phyloP scores from a whole-genome alignment of 2,888 invertebrate genomes.

The Oeneis ivallda region DNA sequence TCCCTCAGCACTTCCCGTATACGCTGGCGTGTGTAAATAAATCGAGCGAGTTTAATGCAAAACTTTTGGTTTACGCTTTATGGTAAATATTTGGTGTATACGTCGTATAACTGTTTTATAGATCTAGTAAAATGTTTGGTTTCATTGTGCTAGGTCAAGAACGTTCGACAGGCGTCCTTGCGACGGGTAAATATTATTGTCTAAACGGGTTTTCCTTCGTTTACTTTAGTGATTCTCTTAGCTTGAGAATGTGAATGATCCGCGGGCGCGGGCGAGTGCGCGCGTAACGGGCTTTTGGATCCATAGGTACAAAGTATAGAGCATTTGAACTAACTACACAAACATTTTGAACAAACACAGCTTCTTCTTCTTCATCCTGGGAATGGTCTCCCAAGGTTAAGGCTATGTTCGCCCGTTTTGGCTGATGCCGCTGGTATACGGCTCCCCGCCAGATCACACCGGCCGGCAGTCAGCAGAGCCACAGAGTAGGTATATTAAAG shows the following conservation, averaged over 20 bases:
- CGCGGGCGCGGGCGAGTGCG: too few relatives aligned
- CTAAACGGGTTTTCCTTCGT: constrained; percentile 78
- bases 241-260: constrained; percentile 64
- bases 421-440: too few relatives aligned
- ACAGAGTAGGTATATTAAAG: too few relatives aligned
- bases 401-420: too few relatives aligned
- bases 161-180: constrained; percentile 81
- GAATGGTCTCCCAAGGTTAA: too few relatives aligned
- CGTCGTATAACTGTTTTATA: constrained; percentile 80
- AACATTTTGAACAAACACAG: too few relatives aligned
- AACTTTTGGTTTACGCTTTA: constrained; percentile 82
- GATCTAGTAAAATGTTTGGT: constrained; percentile 80
- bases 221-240: constrained; percentile 54
- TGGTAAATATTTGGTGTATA: constrained; percentile 80
- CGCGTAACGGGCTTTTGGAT: not conserved
- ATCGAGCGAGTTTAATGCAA: constrained; percentile 79
- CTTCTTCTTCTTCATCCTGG: too few relatives aligned
- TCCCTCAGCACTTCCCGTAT: constrained; percentile 51
- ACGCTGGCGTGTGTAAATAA: constrained; percentile 71
- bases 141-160: constrained; percentile 82
- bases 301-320: too few relatives aligned
- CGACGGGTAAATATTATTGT: constrained; percentile 80
- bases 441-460: too few relatives aligned
- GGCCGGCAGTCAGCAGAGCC: too few relatives aligned
- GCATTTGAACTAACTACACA: too few relatives aligned